Base-by-base conservation (phyloP, 2,888 invertebrate genomes). In the Melieria picta region DNA sequence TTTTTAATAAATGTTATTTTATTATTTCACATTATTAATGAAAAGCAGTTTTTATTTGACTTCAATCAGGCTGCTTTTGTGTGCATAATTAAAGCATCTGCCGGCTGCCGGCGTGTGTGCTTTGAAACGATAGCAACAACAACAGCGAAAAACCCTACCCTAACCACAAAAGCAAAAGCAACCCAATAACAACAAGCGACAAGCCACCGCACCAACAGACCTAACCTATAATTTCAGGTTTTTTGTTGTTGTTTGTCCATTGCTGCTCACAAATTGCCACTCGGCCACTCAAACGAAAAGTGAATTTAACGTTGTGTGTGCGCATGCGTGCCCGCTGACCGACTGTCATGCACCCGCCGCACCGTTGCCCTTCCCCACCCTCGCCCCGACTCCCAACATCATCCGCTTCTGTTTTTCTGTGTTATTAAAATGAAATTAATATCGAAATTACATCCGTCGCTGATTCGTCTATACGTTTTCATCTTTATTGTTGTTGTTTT, bases 391-490 rank as follows among this genome's bases (percentile, higher is more conserved):
- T 56, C 43, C n/a, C 1, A 9, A 45, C n/a, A 9, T 13, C 30
- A 66, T 46, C 30, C 30, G 30, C 30, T 30, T 30, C 30, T 55
- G 11, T 52, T 1, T 58, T 45, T 65, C 43, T 61, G 50, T 72
- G 66, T 68, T 73, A 76, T 76, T 76, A 74, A 76, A 74, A 76
- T 64, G 46, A 73, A 76, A 76, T 74, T 76, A 76, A 72, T 73
- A 75, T 58, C 63, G 56, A 72, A 66, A 71, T 69, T 65, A 74
- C 69, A 74, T 71, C 73, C 73, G 70, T 42, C 65, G 73, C 42
- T 50, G 50, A n/a, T 13, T 11, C 43, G 11, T 43, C 43, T 47
- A 47, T n/a, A n/a, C 52, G 58, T 7, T 58, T 58, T 56, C 47
- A 7, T 13, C 30, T 16, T n/a, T 5, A 30, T 58, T 58, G 30